Percentiles rank a stretch among this genome's conserved stretches.
These are phyloP conservation scores for Myiotriccus ornatus DNA, from an alignment of 2,797 vertebrate species.

Conservation along the genomic window DNA sequence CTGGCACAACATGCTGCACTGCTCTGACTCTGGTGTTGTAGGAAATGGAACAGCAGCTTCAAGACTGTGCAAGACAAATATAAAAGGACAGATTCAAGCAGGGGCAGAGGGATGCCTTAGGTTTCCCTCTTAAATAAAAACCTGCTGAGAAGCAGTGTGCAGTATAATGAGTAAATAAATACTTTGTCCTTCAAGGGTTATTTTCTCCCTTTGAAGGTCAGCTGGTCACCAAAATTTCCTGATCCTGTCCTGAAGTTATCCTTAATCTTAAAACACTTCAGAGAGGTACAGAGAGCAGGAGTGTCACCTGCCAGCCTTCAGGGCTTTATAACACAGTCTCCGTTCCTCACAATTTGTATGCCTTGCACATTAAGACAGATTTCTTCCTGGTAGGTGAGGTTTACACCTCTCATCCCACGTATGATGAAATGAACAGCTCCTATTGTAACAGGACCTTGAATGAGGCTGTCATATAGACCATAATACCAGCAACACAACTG, in stretches of 20 bases:
- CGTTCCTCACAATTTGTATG: neutral
- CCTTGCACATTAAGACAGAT: neutral
- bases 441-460: neutral
- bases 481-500: neutral
- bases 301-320: neutral
- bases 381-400: neutral
- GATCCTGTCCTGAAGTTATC: neutral
- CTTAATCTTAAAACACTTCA: neutral
- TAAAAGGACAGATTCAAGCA: neutral
- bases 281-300: neutral
- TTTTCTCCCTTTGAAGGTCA: neutral
- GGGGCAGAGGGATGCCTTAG: neutral
- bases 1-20: accelerated
- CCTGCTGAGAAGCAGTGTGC: neutral
- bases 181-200: neutral
- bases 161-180: neutral
- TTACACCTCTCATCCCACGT: neutral
- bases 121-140: neutral
- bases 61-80: neutral
- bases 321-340: neutral
- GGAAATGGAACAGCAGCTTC: neutral
- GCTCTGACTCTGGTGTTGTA: neutral
- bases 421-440: neutral
- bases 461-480: neutral
- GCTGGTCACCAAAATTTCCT: neutral